phyloP scores from a whole-genome alignment of 2,113 vertebrate species.

The Amphiprion percula region DNA sequence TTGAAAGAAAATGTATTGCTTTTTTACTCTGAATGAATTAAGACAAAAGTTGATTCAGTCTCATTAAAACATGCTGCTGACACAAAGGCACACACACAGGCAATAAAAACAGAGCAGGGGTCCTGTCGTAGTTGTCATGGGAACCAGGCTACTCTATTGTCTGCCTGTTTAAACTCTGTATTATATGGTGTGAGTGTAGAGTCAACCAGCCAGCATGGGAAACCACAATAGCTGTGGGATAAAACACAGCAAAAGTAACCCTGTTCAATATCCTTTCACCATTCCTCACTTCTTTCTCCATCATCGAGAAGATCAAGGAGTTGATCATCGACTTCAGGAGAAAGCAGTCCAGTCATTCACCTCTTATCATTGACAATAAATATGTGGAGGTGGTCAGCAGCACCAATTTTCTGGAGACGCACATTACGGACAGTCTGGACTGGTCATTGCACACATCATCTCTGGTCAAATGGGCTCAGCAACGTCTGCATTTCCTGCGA shows the following conservation, averaged over 20 bases:
- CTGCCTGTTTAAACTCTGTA: conserved; percentile 76
- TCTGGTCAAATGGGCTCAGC: no score
- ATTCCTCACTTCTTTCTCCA: not conserved
- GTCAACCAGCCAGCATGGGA: conserved; percentile 75
- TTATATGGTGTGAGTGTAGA: conserved; percentile 59
- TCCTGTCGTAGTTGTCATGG: conserved; percentile 68
- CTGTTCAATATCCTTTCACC: conserved; percentile 9
- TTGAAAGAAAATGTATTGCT: not conserved
- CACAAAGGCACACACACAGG: conserved; percentile 6
- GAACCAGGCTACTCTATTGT: conserved; percentile 79
- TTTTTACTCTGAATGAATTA: conserved; percentile 41
- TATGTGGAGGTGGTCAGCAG: no score
- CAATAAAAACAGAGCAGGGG: conserved; percentile 61
- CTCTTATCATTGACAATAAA: no score
- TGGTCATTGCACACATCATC: no score
- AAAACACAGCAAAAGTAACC: conserved; percentile 10
- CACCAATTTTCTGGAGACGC: no score
- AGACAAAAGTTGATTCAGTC: conserved; percentile 36
- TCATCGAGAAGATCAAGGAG: no score
- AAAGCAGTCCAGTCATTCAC: no score
- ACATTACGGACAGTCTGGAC: no score
- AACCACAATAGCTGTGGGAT: conserved; percentile 64
- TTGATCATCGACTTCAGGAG: no score
- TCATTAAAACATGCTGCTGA: conserved; percentile 21
- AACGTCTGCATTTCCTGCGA: no score